Base-by-base conservation (phyloP, 2,888 invertebrate species). In the Ethmia dodecea region DNA sequence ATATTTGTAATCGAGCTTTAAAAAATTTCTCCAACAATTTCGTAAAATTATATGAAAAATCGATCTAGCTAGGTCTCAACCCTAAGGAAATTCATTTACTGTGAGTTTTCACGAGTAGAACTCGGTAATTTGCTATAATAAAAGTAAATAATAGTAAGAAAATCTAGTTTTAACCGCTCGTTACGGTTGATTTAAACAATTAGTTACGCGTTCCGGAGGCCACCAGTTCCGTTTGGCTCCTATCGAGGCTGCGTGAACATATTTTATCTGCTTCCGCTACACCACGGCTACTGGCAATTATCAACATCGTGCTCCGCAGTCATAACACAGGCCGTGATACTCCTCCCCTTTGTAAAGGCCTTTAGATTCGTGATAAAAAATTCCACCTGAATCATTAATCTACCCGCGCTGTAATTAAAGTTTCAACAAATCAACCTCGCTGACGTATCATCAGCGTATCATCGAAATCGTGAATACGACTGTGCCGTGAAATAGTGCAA, bases 211-310 rank as follows among this genome's bases (percentile, higher is more conserved):
- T 49, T 49, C 60, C 68, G 68, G 71, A 74, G 65, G n/a, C n/a
- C 55, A 37, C 35, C 37, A 42, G 58, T 59, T 61, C 60, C 64
- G 60, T 44, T 51, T 48, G 40, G 44, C 54, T 55, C 49, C 62
- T 65, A 73, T 73, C 67, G 67, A 67, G 69, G 65, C 67, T 86
- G 84, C 83, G 84, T 83, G 80, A 74, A 79, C 69, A 78, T 80
- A 83, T 80, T 80, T 79, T 75, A 78, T 78, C 80, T 66, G 57
- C 64, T 69, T 78, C 80, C 78, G 68, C 56, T 49, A 55, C 22
- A 22, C 49, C 44, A 57, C 61, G 59, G 60, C 73, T 62, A 57
- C 55, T 50, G 53, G 72, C 69, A 79, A 79, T 83, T 83, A 83
- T 77, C 69, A 59, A 47, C 60, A 58, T 70, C 80, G 76, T 80